These are phyloP conservation scores for Numenius arquata DNA, from an alignment of 2,113 vertebrate genomes.

Conservation along the genomic window DNA sequence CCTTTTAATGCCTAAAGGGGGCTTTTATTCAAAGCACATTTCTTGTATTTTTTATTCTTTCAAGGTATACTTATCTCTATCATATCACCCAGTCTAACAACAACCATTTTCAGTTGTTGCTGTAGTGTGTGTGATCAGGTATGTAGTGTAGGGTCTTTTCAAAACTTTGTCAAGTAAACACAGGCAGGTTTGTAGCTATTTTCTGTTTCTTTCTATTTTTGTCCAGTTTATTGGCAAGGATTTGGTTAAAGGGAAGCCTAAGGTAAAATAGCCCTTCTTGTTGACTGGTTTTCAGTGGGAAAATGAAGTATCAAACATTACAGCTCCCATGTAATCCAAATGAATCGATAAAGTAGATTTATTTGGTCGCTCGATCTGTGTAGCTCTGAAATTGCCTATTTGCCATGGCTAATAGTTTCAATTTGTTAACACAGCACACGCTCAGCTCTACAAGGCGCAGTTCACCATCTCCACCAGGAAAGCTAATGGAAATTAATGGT, in stretches of 20 bases:
- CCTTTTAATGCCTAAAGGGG: not conserved
- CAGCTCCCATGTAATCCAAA: not conserved
- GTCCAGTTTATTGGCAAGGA: not conserved
- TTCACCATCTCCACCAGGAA: not conserved
- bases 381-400: not conserved
- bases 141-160: not conserved
- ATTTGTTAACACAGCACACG: not conserved
- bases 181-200: not conserved
- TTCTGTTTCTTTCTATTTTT: not conserved
- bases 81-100: not conserved
- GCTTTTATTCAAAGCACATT: not conserved
- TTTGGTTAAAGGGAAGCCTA: not conserved
- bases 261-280: not conserved
- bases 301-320: not conserved
- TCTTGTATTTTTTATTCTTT: not conserved
- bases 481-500: not conserved
- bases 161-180: not conserved
- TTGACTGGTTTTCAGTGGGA: not conserved
- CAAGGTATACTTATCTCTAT: not conserved
- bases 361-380: not conserved
- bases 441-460: not conserved
- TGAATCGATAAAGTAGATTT: not conserved
- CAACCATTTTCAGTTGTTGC: not conserved
- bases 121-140: not conserved
- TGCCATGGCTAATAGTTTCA: not conserved